These are phyloP conservation scores for Ranitomeya variabilis DNA, from an alignment of 2,113 vertebrate species.

Conservation along the genomic window DNA sequence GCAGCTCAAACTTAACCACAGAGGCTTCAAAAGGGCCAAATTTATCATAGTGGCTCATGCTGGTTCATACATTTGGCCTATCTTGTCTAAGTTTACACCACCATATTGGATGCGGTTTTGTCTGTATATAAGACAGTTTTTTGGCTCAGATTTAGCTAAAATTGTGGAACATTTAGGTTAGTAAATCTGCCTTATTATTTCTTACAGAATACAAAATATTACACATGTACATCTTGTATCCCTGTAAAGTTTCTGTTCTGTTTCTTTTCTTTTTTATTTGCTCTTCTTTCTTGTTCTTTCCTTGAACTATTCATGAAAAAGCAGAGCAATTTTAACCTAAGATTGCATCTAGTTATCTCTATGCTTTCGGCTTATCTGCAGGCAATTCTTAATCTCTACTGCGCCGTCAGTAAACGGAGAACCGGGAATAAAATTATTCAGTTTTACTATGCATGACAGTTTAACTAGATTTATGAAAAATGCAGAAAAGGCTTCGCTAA, in stretches of 20 bases:
- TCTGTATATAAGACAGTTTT: too few relatives aligned
- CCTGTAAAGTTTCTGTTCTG: not conserved
- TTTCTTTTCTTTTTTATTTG: not conserved
- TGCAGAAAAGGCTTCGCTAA: not conserved
- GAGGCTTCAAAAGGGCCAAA: too few relatives aligned
- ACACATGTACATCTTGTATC: not conserved
- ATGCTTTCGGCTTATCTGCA: slow-evolving; percentile 20
- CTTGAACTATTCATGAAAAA: slow-evolving; percentile 19
- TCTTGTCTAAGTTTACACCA: too few relatives aligned
- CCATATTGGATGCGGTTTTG: too few relatives aligned
- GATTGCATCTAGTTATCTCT: slow-evolving; percentile 27
- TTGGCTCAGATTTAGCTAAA: too few relatives aligned
- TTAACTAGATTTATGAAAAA: not conserved
- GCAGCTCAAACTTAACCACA: too few relatives aligned
- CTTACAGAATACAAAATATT: not conserved
- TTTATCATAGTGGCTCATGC: too few relatives aligned
- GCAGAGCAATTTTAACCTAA: slow-evolving; percentile 23
- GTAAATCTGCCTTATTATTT: not conserved
- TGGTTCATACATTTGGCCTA: too few relatives aligned
- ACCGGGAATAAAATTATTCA: not conserved
- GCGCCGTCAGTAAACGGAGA: slow-evolving; percentile 3
- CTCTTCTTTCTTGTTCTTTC: slow-evolving; percentile 12
- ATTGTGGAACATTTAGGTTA: too few relatives aligned
- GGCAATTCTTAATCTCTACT: slow-evolving; percentile 11
- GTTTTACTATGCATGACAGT: not conserved